phyloP scores from a whole-genome alignment of 2,888 invertebrate species.

The Apamea anceps region DNA sequence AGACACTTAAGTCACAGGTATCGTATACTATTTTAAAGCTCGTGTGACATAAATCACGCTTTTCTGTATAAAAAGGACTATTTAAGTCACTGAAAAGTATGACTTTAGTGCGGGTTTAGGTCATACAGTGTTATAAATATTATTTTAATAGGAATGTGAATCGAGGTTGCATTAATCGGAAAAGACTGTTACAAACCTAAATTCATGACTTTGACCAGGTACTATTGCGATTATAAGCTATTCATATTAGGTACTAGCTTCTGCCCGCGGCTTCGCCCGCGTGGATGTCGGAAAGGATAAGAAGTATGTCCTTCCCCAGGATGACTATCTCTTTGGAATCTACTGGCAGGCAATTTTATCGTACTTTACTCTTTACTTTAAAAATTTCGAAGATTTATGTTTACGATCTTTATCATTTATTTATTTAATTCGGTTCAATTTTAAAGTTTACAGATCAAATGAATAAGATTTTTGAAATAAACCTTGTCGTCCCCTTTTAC shows the following conservation, averaged over 20 bases:
- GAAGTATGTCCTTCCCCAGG: too few species aligned
- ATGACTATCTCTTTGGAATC: too few species aligned
- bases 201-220: not conserved
- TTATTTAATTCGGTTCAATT: too few species aligned
- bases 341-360: too few species aligned
- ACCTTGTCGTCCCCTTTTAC: too few species aligned
- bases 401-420: too few species aligned
- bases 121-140: not conserved
- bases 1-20: not conserved
- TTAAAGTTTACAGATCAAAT: too few species aligned
- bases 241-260: slow-evolving; percentile 1
- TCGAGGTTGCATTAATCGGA: not conserved
- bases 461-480: too few species aligned
- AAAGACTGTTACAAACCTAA: not conserved
- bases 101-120: not conserved
- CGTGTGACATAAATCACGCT: not conserved
- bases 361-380: too few species aligned
- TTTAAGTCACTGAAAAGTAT: not conserved
- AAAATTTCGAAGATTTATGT: too few species aligned
- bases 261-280: too few species aligned
- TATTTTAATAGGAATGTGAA: not conserved
- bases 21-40: not conserved
- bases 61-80: not conserved
- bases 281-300: too few species aligned
- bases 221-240: slow-evolving; percentile 6